Conservation (phyloP, 2,888 invertebrate species). For the Dugesia japonica region DNA sequence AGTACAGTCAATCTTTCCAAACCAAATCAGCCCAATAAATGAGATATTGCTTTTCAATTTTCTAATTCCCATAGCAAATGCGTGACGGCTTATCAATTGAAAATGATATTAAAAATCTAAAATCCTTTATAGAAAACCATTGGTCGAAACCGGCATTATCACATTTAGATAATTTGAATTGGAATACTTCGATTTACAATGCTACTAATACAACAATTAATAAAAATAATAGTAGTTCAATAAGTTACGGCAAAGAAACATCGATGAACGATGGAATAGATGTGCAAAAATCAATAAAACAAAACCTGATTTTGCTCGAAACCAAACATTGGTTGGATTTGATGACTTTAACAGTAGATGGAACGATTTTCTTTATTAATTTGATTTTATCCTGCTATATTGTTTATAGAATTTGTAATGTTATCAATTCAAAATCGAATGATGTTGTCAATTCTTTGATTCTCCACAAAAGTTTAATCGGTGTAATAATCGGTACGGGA, state of each 20-base stretch:
- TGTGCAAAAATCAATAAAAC: neutral
- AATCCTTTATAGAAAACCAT: neutral
- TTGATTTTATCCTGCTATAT: neutral
- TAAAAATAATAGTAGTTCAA: neutral
- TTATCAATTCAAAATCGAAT: slow-evolving; percentile 5
- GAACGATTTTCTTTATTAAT: neutral
- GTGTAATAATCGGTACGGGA: neutral
- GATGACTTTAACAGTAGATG: slow-evolving; percentile 4
- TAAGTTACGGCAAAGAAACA: neutral
- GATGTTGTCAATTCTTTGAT: slow-evolving; percentile 16
- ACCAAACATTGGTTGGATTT: neutral
- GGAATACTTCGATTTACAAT: neutral
- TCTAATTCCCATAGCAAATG: too few species aligned
- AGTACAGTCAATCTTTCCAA: too few species aligned
- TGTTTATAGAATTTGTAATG: neutral
- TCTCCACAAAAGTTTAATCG: neutral
- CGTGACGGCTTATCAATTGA: neutral
- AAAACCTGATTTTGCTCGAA: neutral
- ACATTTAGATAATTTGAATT: neutral
- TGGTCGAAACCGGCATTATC: neutral
- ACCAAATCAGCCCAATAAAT: too few species aligned
- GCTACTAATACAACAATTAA: neutral
- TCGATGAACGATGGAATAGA: neutral
- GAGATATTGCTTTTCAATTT: too few species aligned
- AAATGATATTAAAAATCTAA: slow-evolving; percentile 1